These are phyloP conservation scores for Lacerta viridis DNA, from an alignment of 2,797 vertebrate species.

Conservation along the genomic window DNA sequence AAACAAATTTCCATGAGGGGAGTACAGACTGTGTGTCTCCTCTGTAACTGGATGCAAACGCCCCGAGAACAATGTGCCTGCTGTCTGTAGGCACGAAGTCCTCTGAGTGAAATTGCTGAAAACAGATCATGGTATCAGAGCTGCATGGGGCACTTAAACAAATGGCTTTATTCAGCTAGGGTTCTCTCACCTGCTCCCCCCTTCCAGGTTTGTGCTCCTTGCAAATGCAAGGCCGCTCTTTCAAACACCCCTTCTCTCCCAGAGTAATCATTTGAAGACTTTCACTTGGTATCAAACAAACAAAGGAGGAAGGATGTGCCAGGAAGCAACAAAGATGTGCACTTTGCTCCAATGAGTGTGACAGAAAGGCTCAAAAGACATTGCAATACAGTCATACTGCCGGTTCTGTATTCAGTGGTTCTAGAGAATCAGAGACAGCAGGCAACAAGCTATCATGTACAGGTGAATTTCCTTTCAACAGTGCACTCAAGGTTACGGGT, in stretches of 20 bases:
- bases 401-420: background rate
- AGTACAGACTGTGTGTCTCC: constrained; percentile 33
- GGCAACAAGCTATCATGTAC: too few species aligned
- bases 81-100: constrained; percentile 24
- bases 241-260: background rate
- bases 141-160: background rate
- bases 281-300: background rate
- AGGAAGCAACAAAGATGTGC: background rate
- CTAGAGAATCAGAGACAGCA: background rate
- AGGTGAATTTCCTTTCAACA: background rate
- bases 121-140: constrained; percentile 10
- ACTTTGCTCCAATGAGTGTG: background rate
- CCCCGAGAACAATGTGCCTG: constrained; percentile 18
- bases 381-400: too few species aligned
- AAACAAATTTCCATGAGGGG: constrained; percentile 19
- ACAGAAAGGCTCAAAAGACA: constrained; percentile 1
- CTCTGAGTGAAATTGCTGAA: background rate
- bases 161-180: constrained; percentile 27
- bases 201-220: background rate
- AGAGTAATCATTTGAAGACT: background rate
- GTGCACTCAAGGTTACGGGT: background rate
- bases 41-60: constrained; percentile 21
- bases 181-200: background rate
- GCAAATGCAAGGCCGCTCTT: constrained; percentile 28
- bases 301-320: constrained; percentile 5